A percentile compares a stretch with the other conserved stretches of the same genome.
These are phyloP conservation scores for Dendronephthya gigantea DNA, from an alignment of 64 coral and sea anemone species.

Conservation along the genomic window DNA sequence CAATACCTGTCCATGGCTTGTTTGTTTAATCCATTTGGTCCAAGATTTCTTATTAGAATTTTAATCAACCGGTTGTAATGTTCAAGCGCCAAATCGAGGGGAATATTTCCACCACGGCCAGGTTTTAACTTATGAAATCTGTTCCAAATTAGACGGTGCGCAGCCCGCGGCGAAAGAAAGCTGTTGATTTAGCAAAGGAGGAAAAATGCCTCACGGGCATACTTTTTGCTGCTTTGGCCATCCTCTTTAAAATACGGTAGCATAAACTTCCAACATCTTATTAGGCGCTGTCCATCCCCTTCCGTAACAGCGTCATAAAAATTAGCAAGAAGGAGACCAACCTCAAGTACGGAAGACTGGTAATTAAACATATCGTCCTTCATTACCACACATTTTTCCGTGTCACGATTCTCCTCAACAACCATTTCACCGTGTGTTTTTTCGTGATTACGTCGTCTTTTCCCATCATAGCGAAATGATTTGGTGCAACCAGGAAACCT, in stretches of 20 bases:
- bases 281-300: constrained; percentile 35
- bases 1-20: constrained; percentile 16
- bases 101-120: constrained; percentile 22
- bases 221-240: constrained; percentile 59
- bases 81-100: constrained; percentile 34
- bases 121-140: constrained; percentile 29
- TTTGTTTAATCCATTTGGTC: constrained; percentile 30
- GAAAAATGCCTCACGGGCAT: constrained; percentile 50
- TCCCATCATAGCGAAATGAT: constrained; percentile 46
- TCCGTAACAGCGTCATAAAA: constrained; percentile 40
- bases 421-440: constrained; percentile 21
- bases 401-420: constrained; percentile 12
- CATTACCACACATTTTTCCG: constrained; percentile 8
- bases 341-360: constrained; percentile 44
- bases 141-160: constrained; percentile 37
- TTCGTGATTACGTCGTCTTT: constrained; percentile 31
- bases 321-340: constrained; percentile 41
- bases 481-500: constrained; percentile 39
- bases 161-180: constrained; percentile 26
- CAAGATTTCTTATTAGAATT: constrained; percentile 33
- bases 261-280: constrained; percentile 46
- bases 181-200: constrained; percentile 32
- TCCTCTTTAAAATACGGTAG: constrained; percentile 50
- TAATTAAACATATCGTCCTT: constrained; percentile 69
- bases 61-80: constrained; percentile 34